phyloP scores from a whole-genome alignment of 2,797 vertebrate genomes.

The Pseudotriccus pelzelni region DNA sequence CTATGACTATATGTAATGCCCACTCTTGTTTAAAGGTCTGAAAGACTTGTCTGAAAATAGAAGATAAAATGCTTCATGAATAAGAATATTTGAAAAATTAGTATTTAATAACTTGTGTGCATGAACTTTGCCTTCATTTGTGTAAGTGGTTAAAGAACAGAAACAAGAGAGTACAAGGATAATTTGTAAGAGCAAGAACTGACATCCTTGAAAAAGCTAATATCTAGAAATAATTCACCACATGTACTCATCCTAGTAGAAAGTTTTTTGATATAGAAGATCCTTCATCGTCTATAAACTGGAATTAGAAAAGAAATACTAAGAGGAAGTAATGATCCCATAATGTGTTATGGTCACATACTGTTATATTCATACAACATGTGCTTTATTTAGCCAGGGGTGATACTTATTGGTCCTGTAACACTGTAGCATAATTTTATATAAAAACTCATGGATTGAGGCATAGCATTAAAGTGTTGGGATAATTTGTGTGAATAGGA shows the following conservation, averaged over 20 bases:
- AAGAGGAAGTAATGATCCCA: background rate
- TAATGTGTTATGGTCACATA: background rate
- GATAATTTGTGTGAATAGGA: background rate
- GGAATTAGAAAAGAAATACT: background rate
- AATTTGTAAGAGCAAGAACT: background rate
- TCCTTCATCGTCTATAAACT: background rate
- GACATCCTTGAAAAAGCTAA: conserved; percentile 2
- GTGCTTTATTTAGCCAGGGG: background rate
- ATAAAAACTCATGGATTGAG: background rate
- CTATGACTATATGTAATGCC: background rate
- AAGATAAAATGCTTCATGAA: background rate
- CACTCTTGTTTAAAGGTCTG: background rate
- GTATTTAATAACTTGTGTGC: background rate
- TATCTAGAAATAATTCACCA: background rate
- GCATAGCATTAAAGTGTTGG: background rate
- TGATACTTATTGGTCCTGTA: background rate
- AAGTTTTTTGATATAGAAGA: background rate
- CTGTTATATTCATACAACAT: fast-evolving
- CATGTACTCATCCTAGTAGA: background rate
- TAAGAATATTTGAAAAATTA: background rate
- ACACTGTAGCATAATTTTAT: background rate
- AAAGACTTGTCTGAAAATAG: background rate
- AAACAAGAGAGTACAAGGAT: background rate
- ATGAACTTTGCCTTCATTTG: conserved; percentile 31
- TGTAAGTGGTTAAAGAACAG: background rate